These are phyloP conservation scores for Hipparchia sbordonii DNA, from an alignment of 2,888 invertebrate species.

Conservation along the genomic window DNA sequence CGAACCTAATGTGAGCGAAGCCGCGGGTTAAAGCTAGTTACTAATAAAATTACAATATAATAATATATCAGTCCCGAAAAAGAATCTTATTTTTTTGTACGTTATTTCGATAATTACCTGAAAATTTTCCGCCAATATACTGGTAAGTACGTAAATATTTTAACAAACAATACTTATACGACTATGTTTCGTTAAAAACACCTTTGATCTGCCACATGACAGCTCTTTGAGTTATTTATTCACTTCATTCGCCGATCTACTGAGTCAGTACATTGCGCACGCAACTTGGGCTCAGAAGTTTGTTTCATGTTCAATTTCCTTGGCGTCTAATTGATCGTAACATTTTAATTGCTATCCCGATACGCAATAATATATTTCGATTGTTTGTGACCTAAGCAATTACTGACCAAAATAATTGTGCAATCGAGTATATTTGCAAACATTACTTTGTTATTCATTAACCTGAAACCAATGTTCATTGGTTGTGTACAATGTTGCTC, in stretches of 20 bases:
- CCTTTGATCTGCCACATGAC: neutral
- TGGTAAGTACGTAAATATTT: neutral
- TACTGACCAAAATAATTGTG: neutral
- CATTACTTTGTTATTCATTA: neutral
- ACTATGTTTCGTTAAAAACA: neutral
- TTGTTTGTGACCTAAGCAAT: conserved; percentile 12
- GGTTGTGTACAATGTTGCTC: no score
- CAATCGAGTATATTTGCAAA: neutral
- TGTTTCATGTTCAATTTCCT: conserved; percentile 15
- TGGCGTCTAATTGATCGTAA: conserved; percentile 15
- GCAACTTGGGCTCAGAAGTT: neutral
- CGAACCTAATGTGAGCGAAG: no score
- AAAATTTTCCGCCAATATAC: no score
- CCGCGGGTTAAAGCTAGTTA: no score
- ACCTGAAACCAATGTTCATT: no score
- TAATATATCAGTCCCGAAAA: no score
- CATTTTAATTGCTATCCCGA: conserved; percentile 22
- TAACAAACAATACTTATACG: neutral
- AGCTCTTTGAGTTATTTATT: neutral
- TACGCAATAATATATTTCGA: conserved; percentile 3
- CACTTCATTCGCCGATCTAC: neutral
- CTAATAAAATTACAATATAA: no score
- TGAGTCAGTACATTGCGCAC: conserved; percentile 1
- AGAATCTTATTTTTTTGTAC: no score
- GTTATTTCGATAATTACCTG: no score